These are phyloP conservation scores for Pelochelys cantorii DNA, from an alignment of 2,797 vertebrate genomes.

Conservation along the genomic window DNA sequence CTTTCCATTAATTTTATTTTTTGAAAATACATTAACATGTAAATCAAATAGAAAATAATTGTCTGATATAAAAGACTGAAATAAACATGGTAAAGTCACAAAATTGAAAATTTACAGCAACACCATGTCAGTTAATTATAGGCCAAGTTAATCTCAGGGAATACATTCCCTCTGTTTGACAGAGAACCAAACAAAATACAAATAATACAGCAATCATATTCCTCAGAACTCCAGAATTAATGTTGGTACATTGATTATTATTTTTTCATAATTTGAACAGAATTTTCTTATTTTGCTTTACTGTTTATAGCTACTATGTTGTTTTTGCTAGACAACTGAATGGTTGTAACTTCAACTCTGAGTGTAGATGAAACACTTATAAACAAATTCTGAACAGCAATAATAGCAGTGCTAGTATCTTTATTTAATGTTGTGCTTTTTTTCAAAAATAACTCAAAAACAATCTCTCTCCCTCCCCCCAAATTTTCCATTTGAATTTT, in stretches of 20 bases:
- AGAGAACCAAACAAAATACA: neutral
- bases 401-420: neutral
- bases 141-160: neutral
- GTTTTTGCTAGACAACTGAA: neutral
- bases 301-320: neutral
- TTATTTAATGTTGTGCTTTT: neutral
- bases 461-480: neutral
- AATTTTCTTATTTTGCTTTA: neutral
- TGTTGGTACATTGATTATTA: neutral
- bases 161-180: neutral
- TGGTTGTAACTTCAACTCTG: neutral
- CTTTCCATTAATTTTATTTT: neutral
- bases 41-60: neutral
- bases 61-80: neutral
- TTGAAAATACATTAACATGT: neutral
- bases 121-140: neutral
- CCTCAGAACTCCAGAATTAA: neutral
- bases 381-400: neutral
- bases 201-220: neutral
- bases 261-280: neutral
- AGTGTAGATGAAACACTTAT: neutral
- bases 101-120: neutral
- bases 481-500: neutral
- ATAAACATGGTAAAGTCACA: neutral
- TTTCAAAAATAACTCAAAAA: neutral